These are phyloP conservation scores for Amaurobius ferox DNA, from an alignment of 2,888 invertebrate species.

Conservation along the genomic window DNA sequence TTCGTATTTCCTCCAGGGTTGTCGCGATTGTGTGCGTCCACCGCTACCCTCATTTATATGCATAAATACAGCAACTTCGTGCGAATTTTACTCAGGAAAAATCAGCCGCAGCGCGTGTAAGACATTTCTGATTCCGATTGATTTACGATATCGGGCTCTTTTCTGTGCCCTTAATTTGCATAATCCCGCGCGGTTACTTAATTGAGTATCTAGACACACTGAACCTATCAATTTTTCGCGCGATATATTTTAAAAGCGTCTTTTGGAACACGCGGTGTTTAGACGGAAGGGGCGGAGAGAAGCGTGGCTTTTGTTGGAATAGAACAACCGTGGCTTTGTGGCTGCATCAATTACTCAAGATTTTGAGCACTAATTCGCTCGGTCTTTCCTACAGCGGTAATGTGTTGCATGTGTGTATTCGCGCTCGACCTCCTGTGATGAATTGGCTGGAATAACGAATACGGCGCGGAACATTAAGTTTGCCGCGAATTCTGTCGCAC, in stretches of 20 bases:
- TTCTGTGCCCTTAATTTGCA: neutral
- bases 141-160: neutral
- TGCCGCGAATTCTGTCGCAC: no score
- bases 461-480: no score
- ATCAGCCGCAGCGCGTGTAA: neutral
- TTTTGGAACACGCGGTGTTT: neutral
- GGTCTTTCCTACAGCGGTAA: neutral
- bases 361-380: neutral
- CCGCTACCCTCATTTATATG: neutral
- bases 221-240: neutral
- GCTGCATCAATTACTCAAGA: neutral
- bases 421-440: no score
- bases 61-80: slow-evolving; percentile 25
- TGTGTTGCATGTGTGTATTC: no score
- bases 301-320: neutral
- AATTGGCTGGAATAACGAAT: no score
- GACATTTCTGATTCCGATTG: neutral
- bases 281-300: neutral
- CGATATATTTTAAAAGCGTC: neutral
- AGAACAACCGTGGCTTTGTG: neutral
- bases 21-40: neutral
- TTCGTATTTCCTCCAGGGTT: neutral
- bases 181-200: neutral
- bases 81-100: neutral
- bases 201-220: neutral